Evolutionary conservation across 2,797 vertebrate species (phyloP), one percentile per base, ranked within the genome.

Genomic region (Nasua narica): DNA sequence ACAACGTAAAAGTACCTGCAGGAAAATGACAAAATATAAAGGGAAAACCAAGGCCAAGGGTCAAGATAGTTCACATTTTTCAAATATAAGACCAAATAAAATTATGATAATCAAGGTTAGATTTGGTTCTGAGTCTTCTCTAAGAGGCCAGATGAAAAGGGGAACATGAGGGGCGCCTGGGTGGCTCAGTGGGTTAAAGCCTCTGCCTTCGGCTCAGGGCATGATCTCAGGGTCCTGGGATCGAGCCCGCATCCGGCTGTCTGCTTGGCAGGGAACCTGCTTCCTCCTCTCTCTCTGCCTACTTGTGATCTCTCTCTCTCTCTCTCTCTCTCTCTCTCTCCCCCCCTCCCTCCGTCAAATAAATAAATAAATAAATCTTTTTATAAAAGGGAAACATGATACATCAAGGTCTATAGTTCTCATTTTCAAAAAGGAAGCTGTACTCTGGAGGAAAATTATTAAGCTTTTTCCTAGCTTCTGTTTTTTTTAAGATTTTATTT

Each of bases 1-100:
- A 84, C 93, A 88, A 65, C 82, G 60, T 37, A 90, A 91, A 78
- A 52, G 27, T 50, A 37, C 25, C 35, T 54, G 3, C 50, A 69
- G 37, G 90, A 88, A 90, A 88, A 81, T 48, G 52, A 74, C 86
- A 86, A 92, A 84, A 56, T 70, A 77, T 48, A 56, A 94, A 90
- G 40, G 16, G 76, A 90, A 90, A 58, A 46, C 89, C 50, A 23
- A 37, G 50, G 13, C 48, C 54, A 12, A 76, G 50, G 90, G 76
- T 43, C 10, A 70, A 88, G 35, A 40, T 81, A 60, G 70, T 85
- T 88, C 46, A 65, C 43, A 74, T 46, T 65, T 91, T 93, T 87
- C 37, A 70, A 65, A 70, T 82, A 18, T 25, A 72, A 84, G 52
- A 3, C 46, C 62, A 95, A 94, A 84, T 87, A 81, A 91, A 78